These are phyloP conservation scores for Ginglymostoma cirratum DNA, from an alignment of 2,113 vertebrate species.

Conservation along the genomic window DNA sequence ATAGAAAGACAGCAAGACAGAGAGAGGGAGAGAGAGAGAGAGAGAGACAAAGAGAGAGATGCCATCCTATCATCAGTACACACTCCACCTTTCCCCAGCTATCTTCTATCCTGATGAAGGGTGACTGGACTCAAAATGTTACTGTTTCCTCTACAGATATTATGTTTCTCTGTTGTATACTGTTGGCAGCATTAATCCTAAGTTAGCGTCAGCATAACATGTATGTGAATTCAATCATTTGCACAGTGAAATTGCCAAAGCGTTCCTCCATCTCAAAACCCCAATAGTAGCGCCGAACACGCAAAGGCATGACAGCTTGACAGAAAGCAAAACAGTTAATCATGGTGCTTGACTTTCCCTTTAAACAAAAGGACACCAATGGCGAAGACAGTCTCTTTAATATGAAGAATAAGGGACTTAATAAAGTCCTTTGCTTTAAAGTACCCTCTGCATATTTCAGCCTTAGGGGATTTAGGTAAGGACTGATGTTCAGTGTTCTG, in stretches of 20 bases:
- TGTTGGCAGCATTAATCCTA: too few species aligned
- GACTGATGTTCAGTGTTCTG: constrained; percentile 15
- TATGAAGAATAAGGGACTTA: background rate
- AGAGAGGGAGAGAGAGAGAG: too few species aligned
- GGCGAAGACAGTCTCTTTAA: background rate
- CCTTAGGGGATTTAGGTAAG: background rate
- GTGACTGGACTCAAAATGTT: too few species aligned
- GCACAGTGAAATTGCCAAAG: background rate
- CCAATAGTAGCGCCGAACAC: background rate
- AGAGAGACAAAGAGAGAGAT: too few species aligned
- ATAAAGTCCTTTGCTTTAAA: background rate
- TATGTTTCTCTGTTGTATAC: too few species aligned
- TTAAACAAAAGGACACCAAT: background rate
- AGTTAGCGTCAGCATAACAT: background rate
- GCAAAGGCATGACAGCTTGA: background rate
- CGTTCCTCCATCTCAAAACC: background rate
- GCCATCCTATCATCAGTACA: too few species aligned
- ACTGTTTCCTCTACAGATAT: too few species aligned
- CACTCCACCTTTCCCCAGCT: too few species aligned
- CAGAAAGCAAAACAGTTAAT: background rate
- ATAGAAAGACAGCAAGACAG: too few species aligned
- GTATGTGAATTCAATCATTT: background rate
- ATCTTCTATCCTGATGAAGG: too few species aligned
- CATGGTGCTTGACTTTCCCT: background rate
- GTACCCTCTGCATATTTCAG: background rate